Percentiles rank a stretch among this genome's conserved stretches.
Conservation (phyloP, 2,113 vertebrate genomes). For the Xerus inauris region DNA sequence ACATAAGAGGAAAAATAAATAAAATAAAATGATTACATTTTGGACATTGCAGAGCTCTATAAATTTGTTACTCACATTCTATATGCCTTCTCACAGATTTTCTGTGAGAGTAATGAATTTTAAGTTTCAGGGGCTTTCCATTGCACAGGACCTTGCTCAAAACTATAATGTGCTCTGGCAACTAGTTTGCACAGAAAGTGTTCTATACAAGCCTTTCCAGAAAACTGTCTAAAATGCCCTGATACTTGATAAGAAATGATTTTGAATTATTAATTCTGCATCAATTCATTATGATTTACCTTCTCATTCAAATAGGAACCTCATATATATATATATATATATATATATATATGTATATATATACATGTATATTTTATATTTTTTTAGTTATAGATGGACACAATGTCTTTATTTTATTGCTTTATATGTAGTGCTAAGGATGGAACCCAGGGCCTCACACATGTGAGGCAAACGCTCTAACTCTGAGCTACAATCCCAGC, state of each 20-base stretch:
- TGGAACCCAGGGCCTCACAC: too few relatives aligned
- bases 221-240: neutral
- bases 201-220: constrained; percentile 10
- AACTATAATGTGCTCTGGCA: neutral
- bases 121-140: neutral
- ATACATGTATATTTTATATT: too few relatives aligned
- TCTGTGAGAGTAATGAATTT: neutral
- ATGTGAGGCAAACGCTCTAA: too few relatives aligned
- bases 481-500: too few relatives aligned
- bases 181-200: neutral
- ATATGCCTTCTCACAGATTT: neutral
- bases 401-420: too few relatives aligned
- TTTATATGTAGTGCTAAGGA: too few relatives aligned
- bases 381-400: too few relatives aligned
- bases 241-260: neutral
- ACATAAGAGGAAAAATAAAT: neutral
- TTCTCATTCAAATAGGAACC: neutral
- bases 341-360: too few relatives aligned
- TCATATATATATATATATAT: too few relatives aligned
- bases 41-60: neutral
- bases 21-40: neutral
- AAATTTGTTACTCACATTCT: neutral
- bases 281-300: neutral
- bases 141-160: neutral
- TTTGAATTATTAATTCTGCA: neutral